Evolutionary conservation across 2,797 vertebrate genomes (phyloP).

Genomic region (Hylomyscus alleni): DNA sequence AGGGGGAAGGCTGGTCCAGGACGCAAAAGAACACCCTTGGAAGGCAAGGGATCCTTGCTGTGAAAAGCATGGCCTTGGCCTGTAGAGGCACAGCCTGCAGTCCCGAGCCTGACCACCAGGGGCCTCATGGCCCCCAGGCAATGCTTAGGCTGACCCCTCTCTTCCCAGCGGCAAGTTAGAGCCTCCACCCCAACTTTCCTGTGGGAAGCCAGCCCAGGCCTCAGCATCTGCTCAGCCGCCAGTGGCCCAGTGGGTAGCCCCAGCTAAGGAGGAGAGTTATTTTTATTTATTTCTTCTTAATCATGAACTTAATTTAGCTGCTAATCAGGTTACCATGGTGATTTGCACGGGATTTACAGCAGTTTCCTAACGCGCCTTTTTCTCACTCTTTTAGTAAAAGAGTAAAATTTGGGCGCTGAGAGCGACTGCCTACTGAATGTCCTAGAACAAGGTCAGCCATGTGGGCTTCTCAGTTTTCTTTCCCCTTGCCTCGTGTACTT

Average conservation of each 20-base stretch:
- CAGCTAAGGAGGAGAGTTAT: conserved; percentile 87
- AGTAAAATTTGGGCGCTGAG: conserved; percentile 78
- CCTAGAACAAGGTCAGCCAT: conserved; percentile 75
- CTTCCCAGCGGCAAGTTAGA: background rate
- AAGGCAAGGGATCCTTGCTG: background rate
- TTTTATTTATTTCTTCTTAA: conserved; percentile 89
- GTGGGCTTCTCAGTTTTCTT: background rate
- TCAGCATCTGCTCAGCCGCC: conserved; percentile 86
- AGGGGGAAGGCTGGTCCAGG: background rate
- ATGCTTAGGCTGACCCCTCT: background rate
- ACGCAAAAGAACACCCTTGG: background rate
- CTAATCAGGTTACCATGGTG: conserved; percentile 87
- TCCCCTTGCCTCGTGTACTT: conserved; percentile 14
- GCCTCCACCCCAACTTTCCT: background rate
- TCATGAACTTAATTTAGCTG: conserved; percentile 87
- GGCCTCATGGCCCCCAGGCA: conserved; percentile 18
- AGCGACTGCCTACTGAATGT: conserved; percentile 65
- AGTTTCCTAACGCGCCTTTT: conserved; percentile 79
- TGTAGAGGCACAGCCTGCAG: conserved; percentile 41
- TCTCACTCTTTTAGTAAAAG: conserved; percentile 77
- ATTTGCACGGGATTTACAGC: conserved; percentile 84
- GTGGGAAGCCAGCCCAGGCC: conserved; percentile 68
- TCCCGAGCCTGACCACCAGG: conserved; percentile 65
- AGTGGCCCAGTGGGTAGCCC: conserved; percentile 87
- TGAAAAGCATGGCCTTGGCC: background rate